A percentile compares a stretch with the other conserved stretches of the same genome.
Conservation (phyloP, 2,113 vertebrate species). For the Empidonax traillii region DNA sequence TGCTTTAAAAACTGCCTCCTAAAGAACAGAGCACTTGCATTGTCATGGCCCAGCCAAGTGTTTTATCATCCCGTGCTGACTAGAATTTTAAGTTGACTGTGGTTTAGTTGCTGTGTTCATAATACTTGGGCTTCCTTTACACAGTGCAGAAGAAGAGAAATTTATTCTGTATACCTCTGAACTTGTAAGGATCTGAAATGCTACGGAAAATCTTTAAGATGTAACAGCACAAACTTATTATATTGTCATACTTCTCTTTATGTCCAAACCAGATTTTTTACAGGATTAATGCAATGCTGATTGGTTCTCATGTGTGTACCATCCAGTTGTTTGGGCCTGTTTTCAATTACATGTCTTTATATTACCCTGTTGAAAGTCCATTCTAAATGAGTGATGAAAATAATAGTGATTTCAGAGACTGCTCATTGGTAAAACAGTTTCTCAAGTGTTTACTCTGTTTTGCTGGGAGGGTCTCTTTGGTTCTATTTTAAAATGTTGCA, state of each 20-base stretch:
- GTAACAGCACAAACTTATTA: not conserved
- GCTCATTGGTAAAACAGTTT: not conserved
- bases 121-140: not conserved
- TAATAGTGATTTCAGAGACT: not conserved
- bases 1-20: not conserved
- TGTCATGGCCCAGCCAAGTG: not conserved
- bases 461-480: not conserved
- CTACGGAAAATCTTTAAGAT: not conserved
- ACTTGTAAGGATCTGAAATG: not conserved
- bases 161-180: not conserved
- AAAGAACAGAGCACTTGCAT: not conserved
- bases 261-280: not conserved
- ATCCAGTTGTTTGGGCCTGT: constrained; percentile 13
- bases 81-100: not conserved
- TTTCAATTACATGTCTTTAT: constrained; percentile 31
- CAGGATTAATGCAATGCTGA: not conserved
- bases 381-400: constrained; percentile 29
- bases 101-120: not conserved
- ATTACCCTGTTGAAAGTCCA: constrained; percentile 7
- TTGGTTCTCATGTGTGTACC: not conserved
- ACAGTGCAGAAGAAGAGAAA: not conserved
- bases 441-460: not conserved
- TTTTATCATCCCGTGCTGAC: not conserved
- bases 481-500: constrained; percentile 24
- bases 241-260: not conserved